Evolutionary conservation across 2,113 vertebrate species (phyloP).

Genomic region (Tympanuchus pallidicinctus): DNA sequence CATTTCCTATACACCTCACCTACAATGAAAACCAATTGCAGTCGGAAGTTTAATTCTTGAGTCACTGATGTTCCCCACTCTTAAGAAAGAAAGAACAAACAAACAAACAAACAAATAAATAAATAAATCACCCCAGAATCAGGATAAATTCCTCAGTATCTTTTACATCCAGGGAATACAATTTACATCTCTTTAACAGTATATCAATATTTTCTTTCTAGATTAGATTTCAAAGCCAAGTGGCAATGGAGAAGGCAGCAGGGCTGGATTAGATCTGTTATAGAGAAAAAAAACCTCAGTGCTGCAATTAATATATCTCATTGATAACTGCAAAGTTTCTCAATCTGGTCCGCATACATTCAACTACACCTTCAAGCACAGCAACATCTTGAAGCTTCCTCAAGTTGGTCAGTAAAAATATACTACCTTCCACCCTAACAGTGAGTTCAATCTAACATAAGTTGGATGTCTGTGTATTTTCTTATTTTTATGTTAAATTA

Average conservation of each 20-base stretch:
- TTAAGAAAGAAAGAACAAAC: background rate
- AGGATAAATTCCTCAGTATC: background rate
- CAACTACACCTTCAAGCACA: background rate
- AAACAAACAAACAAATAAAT: background rate
- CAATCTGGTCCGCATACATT: background rate
- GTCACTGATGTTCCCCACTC: background rate
- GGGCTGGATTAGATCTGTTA: background rate
- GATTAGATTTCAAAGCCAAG: background rate
- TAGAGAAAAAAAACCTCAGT: background rate
- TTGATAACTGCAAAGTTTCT: background rate
- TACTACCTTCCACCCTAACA: background rate
- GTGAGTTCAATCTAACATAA: background rate
- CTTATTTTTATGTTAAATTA: background rate
- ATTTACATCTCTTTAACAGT: background rate
- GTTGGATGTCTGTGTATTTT: background rate
- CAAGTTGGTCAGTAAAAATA: background rate
- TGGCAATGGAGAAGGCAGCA: background rate
- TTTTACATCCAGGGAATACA: background rate
- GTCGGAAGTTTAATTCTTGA: background rate
- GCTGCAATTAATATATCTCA: background rate
- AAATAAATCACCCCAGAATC: background rate
- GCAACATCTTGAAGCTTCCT: background rate
- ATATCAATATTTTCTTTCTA: background rate
- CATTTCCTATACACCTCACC: background rate
- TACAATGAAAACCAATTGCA: background rate